Evolutionary conservation across 2,888 invertebrate genomes (phyloP), one percentile per base, ranked within the genome.

Genomic region (Pollenia labialis): DNA sequence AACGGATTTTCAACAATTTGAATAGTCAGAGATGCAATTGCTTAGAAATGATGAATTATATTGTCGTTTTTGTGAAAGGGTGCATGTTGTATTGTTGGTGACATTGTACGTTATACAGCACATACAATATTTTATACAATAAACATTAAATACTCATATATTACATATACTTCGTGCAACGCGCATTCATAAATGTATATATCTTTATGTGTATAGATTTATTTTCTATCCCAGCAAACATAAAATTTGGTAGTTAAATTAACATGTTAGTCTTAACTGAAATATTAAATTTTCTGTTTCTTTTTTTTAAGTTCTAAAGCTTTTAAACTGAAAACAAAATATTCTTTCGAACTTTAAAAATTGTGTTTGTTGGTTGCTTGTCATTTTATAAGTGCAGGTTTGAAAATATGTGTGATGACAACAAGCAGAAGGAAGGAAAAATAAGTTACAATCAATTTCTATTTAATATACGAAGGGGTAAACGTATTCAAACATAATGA

Each of bases 1-100:
- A 44, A 68, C 12, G 50, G 52, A 52, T 75, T 81, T 81, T 68
- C 54, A 60, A 62, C 76, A 76, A 76, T 71, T 82, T 32, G 42
- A 74, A 87, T 79, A 66, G 77, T 60, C 72, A 66, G 32, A 64
- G 52, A 74, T 81, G 72, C 81, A 87, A 87, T 87, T 87, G 72
- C 50, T 76, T 87, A 83, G 83, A 83, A 81, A 83, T 87, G 76
- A 87, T 87, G 86, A 83, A 83, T 87, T 76, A 68, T 68, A 18
- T 50, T 79, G 72, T 66, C 58, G 42, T 50, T 58, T 56, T 64
- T 56, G 23, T 48, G 16, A 23, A 16, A 69, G n/a, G 32, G 6
- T 48, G 18, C 23, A 11, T 14, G 32, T 48, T 42, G 11, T 23
- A 40, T 23, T 69, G 48, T 56, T 54, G 56, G 32, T 66, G 64